Conservation (phyloP, 2,888 invertebrate species). For the Drosophila gaucha region DNA sequence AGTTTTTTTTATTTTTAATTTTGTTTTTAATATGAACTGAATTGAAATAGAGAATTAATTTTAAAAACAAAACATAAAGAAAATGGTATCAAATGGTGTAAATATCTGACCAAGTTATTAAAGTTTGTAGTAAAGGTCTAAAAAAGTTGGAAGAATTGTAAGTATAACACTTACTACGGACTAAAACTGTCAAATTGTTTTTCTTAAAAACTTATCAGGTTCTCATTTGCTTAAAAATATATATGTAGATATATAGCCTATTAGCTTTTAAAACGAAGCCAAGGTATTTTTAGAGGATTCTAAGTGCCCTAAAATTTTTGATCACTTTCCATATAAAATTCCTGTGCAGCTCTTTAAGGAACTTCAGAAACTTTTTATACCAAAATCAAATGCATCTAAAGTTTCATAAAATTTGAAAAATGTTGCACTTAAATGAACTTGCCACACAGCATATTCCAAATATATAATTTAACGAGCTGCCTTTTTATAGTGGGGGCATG, state of each 20-base stretch:
- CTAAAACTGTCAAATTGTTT: background rate
- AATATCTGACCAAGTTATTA: too few relatives aligned
- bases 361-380: constrained; percentile 13
- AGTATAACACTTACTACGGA: too few relatives aligned
- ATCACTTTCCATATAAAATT: background rate
- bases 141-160: too few relatives aligned
- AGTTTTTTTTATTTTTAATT: too few relatives aligned
- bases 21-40: too few relatives aligned
- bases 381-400: constrained; percentile 1
- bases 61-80: too few relatives aligned
- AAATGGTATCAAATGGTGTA: too few relatives aligned
- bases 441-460: constrained; percentile 34
- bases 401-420: constrained; percentile 26
- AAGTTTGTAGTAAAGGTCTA: too few relatives aligned
- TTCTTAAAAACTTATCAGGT: background rate
- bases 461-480: constrained; percentile 58
- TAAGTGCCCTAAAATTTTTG: background rate
- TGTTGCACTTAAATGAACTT: constrained; percentile 25
- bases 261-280: background rate
- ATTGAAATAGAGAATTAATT: too few relatives aligned
- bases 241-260: background rate
- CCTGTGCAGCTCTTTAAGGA: background rate
- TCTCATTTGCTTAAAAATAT: background rate
- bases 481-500: constrained; percentile 61
- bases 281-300: background rate